A percentile compares a stretch with the other conserved stretches of the same genome.
phyloP scores from a whole-genome alignment of 1,140 invertebrate genomes.

The Charaxes varanes region DNA sequence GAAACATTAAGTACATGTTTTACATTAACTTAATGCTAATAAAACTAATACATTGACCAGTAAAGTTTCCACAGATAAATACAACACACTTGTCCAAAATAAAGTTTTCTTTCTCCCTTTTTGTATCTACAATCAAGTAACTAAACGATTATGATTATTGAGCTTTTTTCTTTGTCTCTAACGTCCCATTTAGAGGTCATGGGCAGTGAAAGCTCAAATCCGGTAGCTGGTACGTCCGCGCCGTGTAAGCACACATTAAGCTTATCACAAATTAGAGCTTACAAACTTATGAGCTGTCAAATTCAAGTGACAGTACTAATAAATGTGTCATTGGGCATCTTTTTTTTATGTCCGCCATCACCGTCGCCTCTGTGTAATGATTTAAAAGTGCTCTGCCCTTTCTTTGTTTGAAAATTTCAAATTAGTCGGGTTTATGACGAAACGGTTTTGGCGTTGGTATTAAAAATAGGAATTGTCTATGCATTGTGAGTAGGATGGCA shows the following conservation, averaged over 20 bases:
- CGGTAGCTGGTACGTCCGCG: slow-evolving; percentile 39
- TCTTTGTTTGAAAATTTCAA: slow-evolving; percentile 58
- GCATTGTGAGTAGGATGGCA: background rate
- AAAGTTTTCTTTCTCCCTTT: no score
- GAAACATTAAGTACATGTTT: no score
- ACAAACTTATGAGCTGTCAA: slow-evolving; percentile 56
- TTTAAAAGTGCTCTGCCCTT: slow-evolving; percentile 64
- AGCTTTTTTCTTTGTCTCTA: slow-evolving; percentile 8
- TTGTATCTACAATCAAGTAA: no score
- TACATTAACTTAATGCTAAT: no score
- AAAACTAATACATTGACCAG: no score
- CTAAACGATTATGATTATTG: slow-evolving; percentile 11
- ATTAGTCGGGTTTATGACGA: slow-evolving; percentile 35
- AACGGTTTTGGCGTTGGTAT: slow-evolving; percentile 18
- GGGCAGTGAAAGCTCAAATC: slow-evolving; percentile 44
- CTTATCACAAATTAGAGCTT: slow-evolving; percentile 62
- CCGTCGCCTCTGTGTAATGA: slow-evolving; percentile 54
- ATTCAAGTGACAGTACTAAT: slow-evolving; percentile 55
- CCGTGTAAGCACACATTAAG: slow-evolving; percentile 37
- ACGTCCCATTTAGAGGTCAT: slow-evolving; percentile 14
- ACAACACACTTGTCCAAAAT: no score
- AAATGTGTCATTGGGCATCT: slow-evolving; percentile 57
- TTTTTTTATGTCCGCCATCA: slow-evolving; percentile 42
- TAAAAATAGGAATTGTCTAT: slow-evolving; percentile 43
- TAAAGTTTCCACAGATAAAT: no score